These are phyloP conservation scores for Hypsopygia costalis DNA, from an alignment of 2,888 invertebrate species.

Conservation along the genomic window DNA sequence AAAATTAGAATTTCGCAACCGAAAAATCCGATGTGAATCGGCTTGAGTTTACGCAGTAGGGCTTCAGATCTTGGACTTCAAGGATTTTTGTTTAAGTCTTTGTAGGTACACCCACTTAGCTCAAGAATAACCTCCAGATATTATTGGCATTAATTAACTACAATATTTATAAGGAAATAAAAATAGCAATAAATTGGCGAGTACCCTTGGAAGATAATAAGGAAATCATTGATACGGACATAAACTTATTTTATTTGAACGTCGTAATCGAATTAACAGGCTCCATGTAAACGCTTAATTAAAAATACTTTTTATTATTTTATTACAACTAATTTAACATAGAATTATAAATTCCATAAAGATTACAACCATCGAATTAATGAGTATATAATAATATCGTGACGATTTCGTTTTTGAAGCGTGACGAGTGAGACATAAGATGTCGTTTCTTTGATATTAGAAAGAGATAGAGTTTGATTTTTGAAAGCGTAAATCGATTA, in stretches of 20 bases:
- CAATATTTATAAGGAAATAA: slow-evolving; percentile 1
- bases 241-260: background rate
- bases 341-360: background rate
- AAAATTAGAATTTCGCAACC: no score
- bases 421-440: background rate
- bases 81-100: no score
- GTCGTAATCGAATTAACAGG: no score
- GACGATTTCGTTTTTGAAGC: background rate
- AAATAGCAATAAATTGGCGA: background rate
- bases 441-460: background rate
- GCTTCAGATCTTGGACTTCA: no score
- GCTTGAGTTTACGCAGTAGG: no score
- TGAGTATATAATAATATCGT: background rate
- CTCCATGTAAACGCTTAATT: no score
- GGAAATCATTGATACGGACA: slow-evolving; percentile 3
- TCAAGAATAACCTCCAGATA: no score
- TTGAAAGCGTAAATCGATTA: background rate
- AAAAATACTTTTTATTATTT: no score
- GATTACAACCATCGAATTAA: background rate
- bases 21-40: no score
- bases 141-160: no score
- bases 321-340: no score
- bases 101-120: no score
- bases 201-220: slow-evolving; percentile 1
- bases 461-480: background rate